Percentiles rank a stretch among this genome's conserved stretches.
Conservation (phyloP, 2,113 vertebrate genomes). For the Saimiri boliviensis region DNA sequence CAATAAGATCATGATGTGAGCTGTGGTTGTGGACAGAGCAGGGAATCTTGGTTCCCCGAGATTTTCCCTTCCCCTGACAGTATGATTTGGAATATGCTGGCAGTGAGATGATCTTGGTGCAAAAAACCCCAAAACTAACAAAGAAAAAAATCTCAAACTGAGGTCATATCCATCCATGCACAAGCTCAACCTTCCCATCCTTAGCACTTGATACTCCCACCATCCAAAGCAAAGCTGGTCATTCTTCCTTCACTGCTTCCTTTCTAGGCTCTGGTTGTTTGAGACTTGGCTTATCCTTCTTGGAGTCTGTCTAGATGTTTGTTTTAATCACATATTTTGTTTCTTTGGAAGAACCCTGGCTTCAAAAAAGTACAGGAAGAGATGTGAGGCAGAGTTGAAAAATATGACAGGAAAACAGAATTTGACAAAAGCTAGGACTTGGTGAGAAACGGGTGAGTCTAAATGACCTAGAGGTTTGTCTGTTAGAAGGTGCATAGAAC, state of each 20-base stretch:
- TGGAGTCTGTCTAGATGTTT: not conserved
- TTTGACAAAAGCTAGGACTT: not conserved
- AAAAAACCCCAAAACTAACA: not conserved
- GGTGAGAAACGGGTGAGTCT: not conserved
- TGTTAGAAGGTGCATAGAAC: not conserved
- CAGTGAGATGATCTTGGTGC: not conserved
- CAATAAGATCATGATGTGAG: too few species aligned
- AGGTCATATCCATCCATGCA: not conserved
- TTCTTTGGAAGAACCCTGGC: not conserved
- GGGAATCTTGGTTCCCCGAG: not conserved
- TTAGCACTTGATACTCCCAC: not conserved
- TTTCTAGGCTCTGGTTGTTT: not conserved
- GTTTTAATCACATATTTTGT: not conserved
- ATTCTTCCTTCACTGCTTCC: not conserved
- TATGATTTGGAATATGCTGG: not conserved
- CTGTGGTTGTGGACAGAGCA: not conserved
- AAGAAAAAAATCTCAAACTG: not conserved
- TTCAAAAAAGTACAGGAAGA: not conserved
- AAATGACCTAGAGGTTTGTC: not conserved
- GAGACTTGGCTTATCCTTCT: not conserved
- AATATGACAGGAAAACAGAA: not conserved
- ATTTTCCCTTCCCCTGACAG: not conserved
- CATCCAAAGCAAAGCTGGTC: not conserved
- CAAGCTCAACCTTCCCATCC: not conserved
- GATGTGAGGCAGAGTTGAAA: not conserved